A percentile compares a stretch with the other conserved stretches of the same genome.
Evolutionary conservation across 2,888 invertebrate species (phyloP).

Genomic region (Rosalia funebris): DNA sequence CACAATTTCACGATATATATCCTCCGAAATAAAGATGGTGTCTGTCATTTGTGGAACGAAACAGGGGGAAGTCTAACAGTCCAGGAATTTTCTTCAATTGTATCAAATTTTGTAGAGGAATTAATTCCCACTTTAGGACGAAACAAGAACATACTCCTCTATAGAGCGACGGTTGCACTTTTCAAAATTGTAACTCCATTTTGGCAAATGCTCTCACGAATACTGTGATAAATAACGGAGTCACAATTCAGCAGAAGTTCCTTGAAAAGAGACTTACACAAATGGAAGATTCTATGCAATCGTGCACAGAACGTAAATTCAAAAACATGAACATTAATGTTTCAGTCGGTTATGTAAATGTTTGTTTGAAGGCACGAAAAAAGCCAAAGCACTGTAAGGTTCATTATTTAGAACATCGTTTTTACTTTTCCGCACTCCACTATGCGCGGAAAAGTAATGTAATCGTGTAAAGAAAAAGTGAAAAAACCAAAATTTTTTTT

Average conservation of each 20-base stretch:
- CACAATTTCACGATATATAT: slow-evolving; percentile 31
- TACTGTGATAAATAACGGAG: not conserved
- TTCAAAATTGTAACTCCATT: slow-evolving; percentile 50
- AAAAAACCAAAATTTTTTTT: too few species aligned
- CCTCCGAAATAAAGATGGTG: slow-evolving; percentile 12
- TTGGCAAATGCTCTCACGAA: slow-evolving; percentile 18
- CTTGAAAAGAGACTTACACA: not conserved
- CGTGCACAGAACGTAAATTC: not conserved
- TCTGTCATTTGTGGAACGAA: slow-evolving; percentile 30
- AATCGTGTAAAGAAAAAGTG: too few species aligned
- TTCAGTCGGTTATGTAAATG: not conserved
- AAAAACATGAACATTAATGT: too few species aligned
- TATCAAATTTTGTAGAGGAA: not conserved
- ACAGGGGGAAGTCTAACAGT: slow-evolving; percentile 10
- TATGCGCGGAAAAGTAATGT: too few species aligned
- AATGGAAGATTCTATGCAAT: slow-evolving; percentile 11
- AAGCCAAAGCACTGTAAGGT: too few species aligned
- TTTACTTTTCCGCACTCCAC: too few species aligned
- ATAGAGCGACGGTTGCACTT: slow-evolving; percentile 22
- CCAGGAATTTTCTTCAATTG: slow-evolving; percentile 26
- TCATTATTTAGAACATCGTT: too few species aligned
- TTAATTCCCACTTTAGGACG: not conserved
- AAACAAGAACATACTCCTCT: slow-evolving; percentile 7
- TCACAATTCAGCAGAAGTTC: slow-evolving; percentile 4
- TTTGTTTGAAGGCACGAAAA: too few species aligned